Evolutionary conservation across 1,140 invertebrate genomes (phyloP), one percentile per base, ranked within the genome.

Genomic region (Listronotus oregonensis): DNA sequence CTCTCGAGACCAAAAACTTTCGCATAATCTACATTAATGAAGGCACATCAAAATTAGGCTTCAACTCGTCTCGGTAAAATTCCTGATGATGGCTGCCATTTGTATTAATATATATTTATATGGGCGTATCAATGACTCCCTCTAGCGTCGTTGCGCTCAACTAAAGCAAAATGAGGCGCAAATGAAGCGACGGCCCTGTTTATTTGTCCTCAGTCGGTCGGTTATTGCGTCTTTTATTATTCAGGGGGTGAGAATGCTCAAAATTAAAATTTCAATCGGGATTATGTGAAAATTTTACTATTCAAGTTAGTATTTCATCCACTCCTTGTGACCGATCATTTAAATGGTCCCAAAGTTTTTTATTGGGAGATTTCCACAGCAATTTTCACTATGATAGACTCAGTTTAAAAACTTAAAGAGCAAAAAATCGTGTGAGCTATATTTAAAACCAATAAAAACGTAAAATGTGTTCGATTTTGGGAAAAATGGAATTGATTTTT

Each of bases 51-150:
- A 59, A 66, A 66, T 66, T 66, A 66, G 56, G 64, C 64, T 66
- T 51, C 56, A 18, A 39, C 50, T 21, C 47, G 52, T 57, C 60
- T 49, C 64, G 46, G 46, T 58, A 66, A 59, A 66, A 66, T 66
- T 66, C 64, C 62, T 64, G 62, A 64, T 64, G 64, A 58, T 55
- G 55, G 44, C 56, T 31, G 21, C 64, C 64, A 66, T 66, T 66
- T 68, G 66, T 68, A 67, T 67, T 67, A 67, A 67, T 67, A 67
- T 61, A 67, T 67, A 67, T 67, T 68, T 68, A 68, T 68, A 68
- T 68, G 60, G 66, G 66, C 61, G 37, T 68, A 68, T 68, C 66
- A 68, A 68, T 68, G 60, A 68, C 55, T 68, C 66, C 66, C 66
- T 57, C 59, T 62, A 61, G 56, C 54, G 49, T 68, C 60, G 61